Conservation (phyloP, 2,113 vertebrate species). For the Channa maculata region DNA sequence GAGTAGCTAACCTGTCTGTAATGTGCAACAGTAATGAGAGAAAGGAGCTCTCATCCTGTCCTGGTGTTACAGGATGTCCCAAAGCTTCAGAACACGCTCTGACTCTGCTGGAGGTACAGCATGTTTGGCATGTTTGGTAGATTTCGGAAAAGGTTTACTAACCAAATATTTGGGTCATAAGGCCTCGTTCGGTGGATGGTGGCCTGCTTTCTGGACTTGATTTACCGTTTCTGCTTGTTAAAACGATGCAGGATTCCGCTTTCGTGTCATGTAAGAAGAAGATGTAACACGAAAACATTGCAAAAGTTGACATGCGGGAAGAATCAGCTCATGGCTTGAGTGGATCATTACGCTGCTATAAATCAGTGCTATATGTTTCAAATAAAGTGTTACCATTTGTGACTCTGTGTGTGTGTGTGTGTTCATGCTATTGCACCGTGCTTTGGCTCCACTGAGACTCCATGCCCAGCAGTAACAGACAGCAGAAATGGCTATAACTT, state of each 20-base stretch:
- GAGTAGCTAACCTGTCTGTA: neutral
- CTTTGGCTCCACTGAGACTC: constrained; percentile 80
- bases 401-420: constrained; percentile 41
- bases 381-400: constrained; percentile 64
- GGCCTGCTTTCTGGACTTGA: constrained; percentile 7
- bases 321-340: constrained; percentile 56
- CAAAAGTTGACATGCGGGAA: constrained; percentile 54
- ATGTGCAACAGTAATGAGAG: neutral
- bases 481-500: constrained; percentile 81
- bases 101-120: neutral
- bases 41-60: neutral
- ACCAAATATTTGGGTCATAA: neutral
- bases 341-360: constrained; percentile 59
- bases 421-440: constrained; percentile 48
- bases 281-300: constrained; percentile 52
- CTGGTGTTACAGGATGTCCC: neutral
- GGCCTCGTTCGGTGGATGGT: neutral
- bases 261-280: constrained; percentile 51
- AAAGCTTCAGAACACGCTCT: neutral
- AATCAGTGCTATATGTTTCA: constrained; percentile 66
- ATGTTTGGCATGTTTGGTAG: neutral
- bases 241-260: constrained; percentile 35
- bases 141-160: constrained; percentile 1
- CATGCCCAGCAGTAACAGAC: constrained; percentile 86
- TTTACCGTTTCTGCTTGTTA: constrained; percentile 17